phyloP scores from a whole-genome alignment of 2,797 vertebrate genomes.

The Bovichtus variegatus region DNA sequence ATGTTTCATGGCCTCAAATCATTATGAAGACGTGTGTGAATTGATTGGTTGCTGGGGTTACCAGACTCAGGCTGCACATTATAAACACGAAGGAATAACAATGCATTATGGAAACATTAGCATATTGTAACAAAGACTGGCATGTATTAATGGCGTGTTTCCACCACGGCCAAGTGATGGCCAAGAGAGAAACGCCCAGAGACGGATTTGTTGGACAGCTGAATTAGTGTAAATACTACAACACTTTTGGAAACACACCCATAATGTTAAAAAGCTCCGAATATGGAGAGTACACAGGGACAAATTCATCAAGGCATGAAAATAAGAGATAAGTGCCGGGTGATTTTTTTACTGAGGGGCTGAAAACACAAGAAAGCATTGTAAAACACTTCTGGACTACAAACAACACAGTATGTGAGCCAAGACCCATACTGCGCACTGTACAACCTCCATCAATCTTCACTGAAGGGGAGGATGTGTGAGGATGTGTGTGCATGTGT shows the following conservation, averaged over 20 bases:
- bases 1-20: conserved; percentile 3
- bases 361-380: conserved; percentile 53
- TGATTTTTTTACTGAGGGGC: conserved; percentile 36
- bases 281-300: not conserved
- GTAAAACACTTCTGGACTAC: conserved; percentile 27
- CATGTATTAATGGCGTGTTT: conserved; percentile 41
- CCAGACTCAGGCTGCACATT: conserved; percentile 11
- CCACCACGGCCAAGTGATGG: conserved; percentile 13
- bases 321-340: not conserved
- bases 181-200: conserved; percentile 60
- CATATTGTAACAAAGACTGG: conserved; percentile 20
- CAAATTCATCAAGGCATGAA: not conserved
- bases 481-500: not conserved
- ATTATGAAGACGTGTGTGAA: conserved; percentile 2
- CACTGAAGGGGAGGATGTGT: conserved; percentile 6
- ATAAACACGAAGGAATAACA: conserved; percentile 40
- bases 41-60: conserved; percentile 28
- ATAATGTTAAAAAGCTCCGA: conserved; percentile 8
- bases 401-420: conserved; percentile 41
- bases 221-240: conserved; percentile 43
- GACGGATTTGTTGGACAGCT: conserved; percentile 38
- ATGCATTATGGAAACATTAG: conserved; percentile 42
- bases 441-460: conserved; percentile 45
- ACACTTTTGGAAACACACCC: conserved; percentile 22
- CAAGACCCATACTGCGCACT: conserved; percentile 45